Evolutionary conservation across 2,797 vertebrate genomes (phyloP), one percentile per base, ranked within the genome.

Genomic region (Euphonia xanthogaster): DNA sequence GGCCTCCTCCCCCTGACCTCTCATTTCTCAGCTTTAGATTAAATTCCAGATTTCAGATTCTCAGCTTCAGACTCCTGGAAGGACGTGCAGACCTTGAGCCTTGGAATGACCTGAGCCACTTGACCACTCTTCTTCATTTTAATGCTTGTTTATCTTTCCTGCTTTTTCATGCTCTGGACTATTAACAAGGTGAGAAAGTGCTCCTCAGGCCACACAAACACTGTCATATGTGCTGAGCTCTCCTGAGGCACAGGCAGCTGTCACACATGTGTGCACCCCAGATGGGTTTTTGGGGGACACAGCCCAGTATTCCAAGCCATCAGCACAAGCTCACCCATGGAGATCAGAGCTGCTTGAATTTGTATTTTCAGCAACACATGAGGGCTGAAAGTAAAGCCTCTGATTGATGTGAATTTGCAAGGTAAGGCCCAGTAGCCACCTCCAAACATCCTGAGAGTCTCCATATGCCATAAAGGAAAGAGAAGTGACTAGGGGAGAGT

Each of bases 91-190:
- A 35, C 54, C 37, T 60, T 24, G 68, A 89, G 62, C 37, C 9
- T 61, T 35, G 35, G 63, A n/a, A 28, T 50, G 30, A 53, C 18
- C 39, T 25, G 33, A 74, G 8, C 33, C 53, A 35, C 83, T 90
- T 82, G 58, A 88, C 73, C 71, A 39, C 51, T 77, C 30, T 12
- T 66, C 83, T 93, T 88, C 17, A 3, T 39, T 77, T 86, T 53
- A 65, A 9, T 73, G 44, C 61, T 92, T 86, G 13, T 84, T 94
- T 93, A 21, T 92, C 65, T 89, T 79, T 63, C 16, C 25, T 90
- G 35, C 19, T 57, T 90, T 54, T 92, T 76, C 27, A 6, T 85
- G 20, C 35, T 86, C 58, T 83, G 31, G 51, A 18, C 39, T 78
- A 30, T 72, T 51, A 88, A 50, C 40, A 93, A 55, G 57, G 12